A percentile compares a stretch with the other conserved stretches of the same genome.
Evolutionary conservation across 2,888 invertebrate genomes (phyloP).

Genomic region (Kryphioiulus occultus): DNA sequence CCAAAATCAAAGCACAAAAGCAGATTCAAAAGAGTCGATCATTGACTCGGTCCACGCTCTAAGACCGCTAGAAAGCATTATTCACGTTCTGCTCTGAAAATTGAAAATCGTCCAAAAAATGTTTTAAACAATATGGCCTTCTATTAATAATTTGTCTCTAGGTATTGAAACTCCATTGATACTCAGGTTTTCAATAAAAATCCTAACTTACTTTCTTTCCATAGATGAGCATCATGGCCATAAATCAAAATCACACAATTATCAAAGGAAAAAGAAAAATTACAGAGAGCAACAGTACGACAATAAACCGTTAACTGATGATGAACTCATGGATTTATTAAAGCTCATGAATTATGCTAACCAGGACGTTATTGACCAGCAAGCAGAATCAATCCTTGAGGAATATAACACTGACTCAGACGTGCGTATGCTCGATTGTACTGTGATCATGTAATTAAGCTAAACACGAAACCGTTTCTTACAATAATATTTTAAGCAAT

Average conservation of each 20-base stretch:
- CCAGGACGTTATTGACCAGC: background rate
- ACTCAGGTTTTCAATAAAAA: background rate
- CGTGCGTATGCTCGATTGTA: background rate
- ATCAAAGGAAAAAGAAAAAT: constrained; percentile 7
- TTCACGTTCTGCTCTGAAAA: too few species aligned
- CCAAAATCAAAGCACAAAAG: too few species aligned
- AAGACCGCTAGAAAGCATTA: too few species aligned
- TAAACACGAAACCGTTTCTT: background rate
- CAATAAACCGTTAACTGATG: constrained; percentile 15
- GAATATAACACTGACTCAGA: background rate
- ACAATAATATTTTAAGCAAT: background rate
- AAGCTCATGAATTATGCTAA: background rate
- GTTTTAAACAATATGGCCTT: too few species aligned
- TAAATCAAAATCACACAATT: constrained; percentile 11
- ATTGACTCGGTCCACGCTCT: too few species aligned
- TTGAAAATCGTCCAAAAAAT: too few species aligned
- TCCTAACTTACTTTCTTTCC: background rate
- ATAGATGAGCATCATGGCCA: background rate
- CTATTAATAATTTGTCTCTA: too few species aligned
- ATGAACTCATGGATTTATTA: constrained; percentile 2
- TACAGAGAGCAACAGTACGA: background rate
- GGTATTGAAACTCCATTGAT: too few species aligned
- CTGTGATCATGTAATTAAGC: background rate
- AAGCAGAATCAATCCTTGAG: background rate
- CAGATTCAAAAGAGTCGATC: too few species aligned